phyloP scores from a whole-genome alignment of 2,797 vertebrate genomes.

The Oreortyx pictus region DNA sequence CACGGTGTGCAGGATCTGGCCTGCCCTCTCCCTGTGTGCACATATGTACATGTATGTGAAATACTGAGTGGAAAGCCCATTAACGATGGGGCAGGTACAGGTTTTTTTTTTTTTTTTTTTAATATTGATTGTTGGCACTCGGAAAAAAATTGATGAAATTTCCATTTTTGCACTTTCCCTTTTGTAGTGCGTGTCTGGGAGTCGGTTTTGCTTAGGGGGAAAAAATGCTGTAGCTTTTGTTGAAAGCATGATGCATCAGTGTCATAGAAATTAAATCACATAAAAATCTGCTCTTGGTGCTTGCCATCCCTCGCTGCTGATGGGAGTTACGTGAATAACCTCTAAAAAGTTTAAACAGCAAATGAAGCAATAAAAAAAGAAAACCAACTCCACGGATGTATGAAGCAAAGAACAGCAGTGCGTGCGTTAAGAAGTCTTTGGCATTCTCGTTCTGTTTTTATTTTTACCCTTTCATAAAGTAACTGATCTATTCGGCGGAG shows the following conservation, averaged over 20 bases:
- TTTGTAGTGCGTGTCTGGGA: not conserved
- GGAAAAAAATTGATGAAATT: not conserved
- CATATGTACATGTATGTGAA: not conserved
- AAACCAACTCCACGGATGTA: not conserved
- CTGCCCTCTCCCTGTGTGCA: not conserved
- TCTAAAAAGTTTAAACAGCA: constrained; percentile 22
- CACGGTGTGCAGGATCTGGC: not conserved
- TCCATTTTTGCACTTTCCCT: not conserved
- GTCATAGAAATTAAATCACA: not conserved
- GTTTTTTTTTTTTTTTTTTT: not conserved
- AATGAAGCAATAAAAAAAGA: not conserved
- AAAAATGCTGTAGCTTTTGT: not conserved
- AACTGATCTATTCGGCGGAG: not conserved
- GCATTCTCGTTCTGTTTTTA: constrained; percentile 1
- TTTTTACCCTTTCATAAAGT: constrained; percentile 21
- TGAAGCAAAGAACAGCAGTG: constrained; percentile 5
- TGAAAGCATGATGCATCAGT: not conserved
- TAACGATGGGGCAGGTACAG: not conserved
- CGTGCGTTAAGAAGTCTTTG: not conserved
- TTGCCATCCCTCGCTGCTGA: not conserved
- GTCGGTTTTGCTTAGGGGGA: not conserved
- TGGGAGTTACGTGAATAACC: not conserved
- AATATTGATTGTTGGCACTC: not conserved
- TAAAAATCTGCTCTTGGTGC: not conserved
- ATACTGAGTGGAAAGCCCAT: not conserved